These are phyloP conservation scores for Chiridota heheva DNA, from an alignment of 35 echinoderm and acorn worm species.

Conservation along the genomic window DNA sequence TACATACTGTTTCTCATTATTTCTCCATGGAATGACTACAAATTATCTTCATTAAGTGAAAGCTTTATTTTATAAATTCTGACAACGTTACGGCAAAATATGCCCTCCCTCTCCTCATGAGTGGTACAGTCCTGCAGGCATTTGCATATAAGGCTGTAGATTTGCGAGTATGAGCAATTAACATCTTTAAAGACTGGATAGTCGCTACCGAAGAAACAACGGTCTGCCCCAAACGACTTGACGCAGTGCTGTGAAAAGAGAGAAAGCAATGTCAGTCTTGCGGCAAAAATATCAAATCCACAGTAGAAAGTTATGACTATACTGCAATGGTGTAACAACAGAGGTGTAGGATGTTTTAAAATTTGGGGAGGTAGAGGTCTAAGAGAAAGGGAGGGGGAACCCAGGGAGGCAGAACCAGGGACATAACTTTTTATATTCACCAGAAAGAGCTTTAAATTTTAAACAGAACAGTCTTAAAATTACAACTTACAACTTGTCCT, in stretches of 20 bases:
- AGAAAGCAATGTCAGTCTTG: neutral
- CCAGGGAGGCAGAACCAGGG: no score
- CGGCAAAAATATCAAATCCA: neutral
- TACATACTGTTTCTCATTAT: no score
- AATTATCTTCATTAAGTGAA: neutral
- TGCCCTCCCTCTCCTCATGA: constrained; percentile 55
- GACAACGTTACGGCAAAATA: constrained; percentile 71
- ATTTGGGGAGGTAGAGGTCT: no score
- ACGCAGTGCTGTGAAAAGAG: constrained; percentile 64
- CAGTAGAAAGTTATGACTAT: no score
- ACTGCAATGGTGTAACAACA: no score
- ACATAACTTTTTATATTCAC: no score
- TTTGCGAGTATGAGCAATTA: constrained; percentile 48
- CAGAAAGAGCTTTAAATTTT: no score
- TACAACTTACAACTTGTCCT: no score
- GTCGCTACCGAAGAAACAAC: constrained; percentile 78
- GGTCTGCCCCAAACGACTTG: constrained; percentile 53
- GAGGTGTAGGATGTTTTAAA: no score
- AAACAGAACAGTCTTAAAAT: no score
- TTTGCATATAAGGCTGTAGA: constrained; percentile 23
- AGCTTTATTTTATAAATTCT: constrained; percentile 65
- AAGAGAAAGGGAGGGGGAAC: no score
- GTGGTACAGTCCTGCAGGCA: constrained; percentile 74
- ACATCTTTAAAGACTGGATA: constrained; percentile 67
- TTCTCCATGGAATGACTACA: no score